These are phyloP conservation scores for Globodera ellingtonae DNA, from an alignment of 1,140 invertebrate genomes.

Conservation along the genomic window DNA sequence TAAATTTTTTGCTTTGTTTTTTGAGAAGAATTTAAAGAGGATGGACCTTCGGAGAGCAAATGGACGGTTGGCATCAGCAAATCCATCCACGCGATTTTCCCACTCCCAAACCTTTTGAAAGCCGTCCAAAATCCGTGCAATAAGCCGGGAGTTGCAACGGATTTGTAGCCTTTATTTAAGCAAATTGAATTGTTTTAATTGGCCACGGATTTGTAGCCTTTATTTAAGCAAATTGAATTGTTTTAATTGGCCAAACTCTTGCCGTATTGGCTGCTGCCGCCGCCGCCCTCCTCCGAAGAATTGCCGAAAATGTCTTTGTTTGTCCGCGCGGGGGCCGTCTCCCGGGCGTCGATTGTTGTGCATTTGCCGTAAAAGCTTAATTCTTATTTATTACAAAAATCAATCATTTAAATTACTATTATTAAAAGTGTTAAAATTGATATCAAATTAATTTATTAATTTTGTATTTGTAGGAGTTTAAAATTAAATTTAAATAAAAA, in stretches of 20 bases:
- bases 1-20: not conserved
- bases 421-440: too few relatives aligned
- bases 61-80: conserved; percentile 77
- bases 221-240: too few relatives aligned
- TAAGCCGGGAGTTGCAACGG: conserved; percentile 75
- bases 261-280: too few relatives aligned
- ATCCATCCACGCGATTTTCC: conserved; percentile 76
- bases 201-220: too few relatives aligned
- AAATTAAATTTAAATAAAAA: too few relatives aligned
- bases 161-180: conserved; percentile 45
- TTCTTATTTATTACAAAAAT: too few relatives aligned
- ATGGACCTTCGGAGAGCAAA: conserved; percentile 43
- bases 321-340: conserved; percentile 76
- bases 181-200: not conserved
- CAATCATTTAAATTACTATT: too few relatives aligned
- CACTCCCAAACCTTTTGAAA: conserved; percentile 76
- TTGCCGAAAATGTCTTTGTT: conserved; percentile 73
- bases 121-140: conserved; percentile 82
- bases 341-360: conserved; percentile 75
- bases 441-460: conserved; percentile 42
- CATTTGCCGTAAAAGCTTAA: conserved; percentile 55
- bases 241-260: too few relatives aligned
- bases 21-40: not conserved
- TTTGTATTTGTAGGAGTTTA: not conserved
- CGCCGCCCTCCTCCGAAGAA: not conserved